Evolutionary conservation across 2,888 invertebrate genomes (phyloP), one percentile per base, ranked within the genome.

Genomic region (Hypomecis punctinalis): DNA sequence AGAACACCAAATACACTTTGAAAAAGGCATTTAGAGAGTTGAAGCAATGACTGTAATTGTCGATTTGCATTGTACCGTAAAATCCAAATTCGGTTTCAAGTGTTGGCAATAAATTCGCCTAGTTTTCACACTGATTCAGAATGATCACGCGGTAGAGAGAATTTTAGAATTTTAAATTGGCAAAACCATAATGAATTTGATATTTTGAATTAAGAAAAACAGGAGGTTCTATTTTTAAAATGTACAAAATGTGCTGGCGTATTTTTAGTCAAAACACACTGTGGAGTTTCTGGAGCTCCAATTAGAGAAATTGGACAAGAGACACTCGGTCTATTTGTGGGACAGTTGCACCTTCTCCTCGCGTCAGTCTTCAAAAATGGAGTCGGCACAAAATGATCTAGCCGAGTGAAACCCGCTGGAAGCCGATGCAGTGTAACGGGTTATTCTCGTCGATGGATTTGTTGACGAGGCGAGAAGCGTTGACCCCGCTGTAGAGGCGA

Each of bases 381-480:
- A 77, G 80, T 76, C 69, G 74, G 76, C 77, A 79, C 79, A 81
- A 80, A 84, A 83, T 84, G 82, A 83, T 85, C 84, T 86, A 88
- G 86, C 82, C 83, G 84, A 83, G 89, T 85, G 89, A 89, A 89
- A 88, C 81, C 85, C 84, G 79, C 84, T 90, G 86, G 89, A 88
- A 86, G 85, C 79, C 83, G 86, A 83, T 87, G 90, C 86, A 85
- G 86, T 83, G 88, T 88, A 91, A 91, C 92, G 90, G 90, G 91
- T 91, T 92, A 92, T 92, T 92, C 91, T 92, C 83, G 91, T 84
- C 91, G 85, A 89, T 84, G 86, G 90, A 89, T 91, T 91, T 91
- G 91, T 92, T 90, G 90, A 91, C 90, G 91, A 84, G 83, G 75
- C 81, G 85, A 85, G 89, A 90, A 86, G 79, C 91, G 89, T 91